A percentile compares a stretch with the other conserved stretches of the same genome.
Evolutionary conservation across 2,113 vertebrate species (phyloP).

Genomic region (Opisthocomus hoazin): DNA sequence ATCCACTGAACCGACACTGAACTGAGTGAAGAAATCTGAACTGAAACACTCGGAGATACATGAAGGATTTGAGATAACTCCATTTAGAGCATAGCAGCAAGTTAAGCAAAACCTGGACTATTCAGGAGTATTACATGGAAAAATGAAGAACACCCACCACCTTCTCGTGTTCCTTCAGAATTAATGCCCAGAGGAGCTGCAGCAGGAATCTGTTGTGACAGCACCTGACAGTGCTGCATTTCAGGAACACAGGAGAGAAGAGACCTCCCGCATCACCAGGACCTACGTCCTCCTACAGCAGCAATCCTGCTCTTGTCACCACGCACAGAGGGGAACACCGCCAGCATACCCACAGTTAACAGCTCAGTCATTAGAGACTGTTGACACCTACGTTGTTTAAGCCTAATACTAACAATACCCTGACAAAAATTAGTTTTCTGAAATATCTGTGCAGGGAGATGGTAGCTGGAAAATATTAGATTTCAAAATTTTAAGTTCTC

Average conservation of each 20-base stretch:
- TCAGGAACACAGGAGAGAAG: neutral
- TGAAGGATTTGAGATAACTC: neutral
- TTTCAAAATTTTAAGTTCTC: neutral
- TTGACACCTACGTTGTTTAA: neutral
- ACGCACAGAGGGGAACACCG: neutral
- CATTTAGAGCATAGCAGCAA: neutral
- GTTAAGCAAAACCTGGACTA: neutral
- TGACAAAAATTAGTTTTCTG: neutral
- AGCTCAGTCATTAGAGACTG: neutral
- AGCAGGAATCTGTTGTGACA: slow-evolving; percentile 33
- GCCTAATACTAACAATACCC: neutral
- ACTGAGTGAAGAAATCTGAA: neutral
- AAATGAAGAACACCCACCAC: slow-evolving; percentile 23
- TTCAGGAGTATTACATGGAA: neutral
- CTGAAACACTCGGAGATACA: neutral
- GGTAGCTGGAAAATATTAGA: neutral
- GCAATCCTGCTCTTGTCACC: neutral
- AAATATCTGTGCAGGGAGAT: neutral
- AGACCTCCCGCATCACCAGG: neutral
- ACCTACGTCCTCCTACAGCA: slow-evolving; percentile 16
- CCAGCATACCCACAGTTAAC: neutral
- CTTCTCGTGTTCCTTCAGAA: neutral
- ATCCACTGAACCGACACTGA: neutral
- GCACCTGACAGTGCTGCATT: neutral
- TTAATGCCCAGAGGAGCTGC: neutral